phyloP scores from a whole-genome alignment of 2,113 vertebrate species.

The Chloebia gouldiae region DNA sequence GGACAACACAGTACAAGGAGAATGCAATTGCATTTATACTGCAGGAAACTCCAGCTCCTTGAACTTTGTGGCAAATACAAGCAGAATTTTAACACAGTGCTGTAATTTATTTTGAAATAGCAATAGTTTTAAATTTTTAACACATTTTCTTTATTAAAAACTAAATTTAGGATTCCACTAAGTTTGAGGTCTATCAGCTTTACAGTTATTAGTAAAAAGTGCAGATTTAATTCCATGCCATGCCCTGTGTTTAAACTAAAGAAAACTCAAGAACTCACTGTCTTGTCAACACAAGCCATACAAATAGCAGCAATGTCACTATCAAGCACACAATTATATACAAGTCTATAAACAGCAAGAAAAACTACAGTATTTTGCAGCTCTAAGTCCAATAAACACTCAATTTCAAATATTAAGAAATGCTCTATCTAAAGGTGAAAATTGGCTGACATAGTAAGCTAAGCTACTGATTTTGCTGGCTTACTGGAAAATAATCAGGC shows the following conservation, averaged over 20 bases:
- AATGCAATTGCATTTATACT: not conserved
- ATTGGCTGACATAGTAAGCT: not conserved
- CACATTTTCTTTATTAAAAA: not conserved
- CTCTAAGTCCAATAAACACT: not conserved
- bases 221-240: not conserved
- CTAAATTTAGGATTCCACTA: not conserved
- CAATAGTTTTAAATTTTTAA: not conserved
- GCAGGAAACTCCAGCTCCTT: not conserved
- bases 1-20: not conserved
- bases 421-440: not conserved
- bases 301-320: not conserved
- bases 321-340: not conserved
- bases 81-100: not conserved
- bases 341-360: not conserved
- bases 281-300: not conserved
- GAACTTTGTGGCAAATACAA: not conserved
- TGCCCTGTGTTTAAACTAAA: not conserved
- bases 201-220: not conserved
- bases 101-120: not conserved
- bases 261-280: not conserved
- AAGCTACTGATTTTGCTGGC: not conserved
- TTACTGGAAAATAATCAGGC: constrained; percentile 8
- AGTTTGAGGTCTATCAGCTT: not conserved
- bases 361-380: not conserved
- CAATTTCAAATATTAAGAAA: not conserved